Evolutionary conservation across 1,140 invertebrate species (phyloP), one percentile per base, ranked within the genome.

Genomic region (Oryctes rhinoceros): DNA sequence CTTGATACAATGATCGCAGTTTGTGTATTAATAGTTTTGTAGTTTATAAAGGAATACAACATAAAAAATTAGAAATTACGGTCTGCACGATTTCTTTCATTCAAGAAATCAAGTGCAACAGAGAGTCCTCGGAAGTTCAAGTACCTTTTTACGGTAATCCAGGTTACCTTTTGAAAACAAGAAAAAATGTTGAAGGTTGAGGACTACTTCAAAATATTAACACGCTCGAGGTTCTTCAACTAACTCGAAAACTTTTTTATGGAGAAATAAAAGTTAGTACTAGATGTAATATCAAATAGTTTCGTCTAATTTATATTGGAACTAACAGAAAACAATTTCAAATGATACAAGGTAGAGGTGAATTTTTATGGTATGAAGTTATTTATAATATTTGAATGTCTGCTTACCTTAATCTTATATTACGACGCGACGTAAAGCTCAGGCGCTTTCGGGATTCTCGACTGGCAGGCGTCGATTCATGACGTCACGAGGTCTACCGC

Each of bases 401-500:
- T n/a, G 15, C 53, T 59, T 59, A 59, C 53, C 53, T 59, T 59
- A 59, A 59, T 3, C 18, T n/a, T 15, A 15, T 59, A 59, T 59
- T 53, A 53, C 49, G 49, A 53, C 49, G n/a, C 15, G 3, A 59
- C 53, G 18, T 18, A n/a, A 59, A 59, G 5, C n/a, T 59, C 53
- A 59, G 15, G 15, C 53, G 53, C 13, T n/a, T 18, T 59, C 53
- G 53, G 15, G 18, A 59, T 59, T 59, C 53, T 59, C 53, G 53
- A 18, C 53, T 59, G 18, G 15, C 53, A 59, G 53, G 53, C 53
- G 53, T 59, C 53, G 53, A 59, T n/a, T 59, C 53, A 59, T 59
- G 53, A 59, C 53, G 53, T 59, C 53, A 59, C 53, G 53, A 59
- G 15, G 15, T 18, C 53, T n/a, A 59, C n/a, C 15, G 53, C 53